Evolutionary conservation across 2,113 vertebrate species (phyloP), one percentile per base, ranked within the genome.

Genomic region (Corythornis cristatus): DNA sequence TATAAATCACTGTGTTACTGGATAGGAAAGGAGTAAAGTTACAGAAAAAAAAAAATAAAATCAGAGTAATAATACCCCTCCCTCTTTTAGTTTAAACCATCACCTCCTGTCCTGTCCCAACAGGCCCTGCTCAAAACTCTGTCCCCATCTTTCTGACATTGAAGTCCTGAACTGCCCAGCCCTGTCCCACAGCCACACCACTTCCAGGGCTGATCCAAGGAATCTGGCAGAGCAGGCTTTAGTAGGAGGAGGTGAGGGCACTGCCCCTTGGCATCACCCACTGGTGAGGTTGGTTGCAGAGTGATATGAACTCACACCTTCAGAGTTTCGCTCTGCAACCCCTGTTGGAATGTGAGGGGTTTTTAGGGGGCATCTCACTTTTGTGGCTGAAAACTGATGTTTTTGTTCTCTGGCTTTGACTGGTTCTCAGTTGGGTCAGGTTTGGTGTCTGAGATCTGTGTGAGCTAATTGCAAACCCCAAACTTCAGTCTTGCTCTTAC

Each of bases 281-380:
- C 15, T 3, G 2, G 1, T 9, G 45, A 15, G 25, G 8, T 1
- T 13, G 5, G 2, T 2, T 22, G 50, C 45, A n/a, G n/a, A 2
- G 4, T 5, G 9, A 6, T 4, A 1, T 0, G 6, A n/a, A 22
- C 15, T 31, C 8, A 21, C n/a, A 15, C 9, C 45, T 64, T 21
- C 16, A 11, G 29, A 2, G 14, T 37, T 37, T 25, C 19, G 5
- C 19, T 1, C 0, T 54, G 50, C 33, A 54, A 1, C 7, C 12
- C 26, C 8, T 50, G 5, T 13, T 29, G 15, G 48, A 21, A 15
- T 6, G 18, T 12, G 3, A 8, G 29, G 10, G 3, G 0, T 25
- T n/a, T 66, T 26, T 25, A 29, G 20, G 13, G 48, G 6, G 15
- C 40, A 7, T 7, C 14, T 29, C 15, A 2, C 50, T 54, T 12